Conservation (phyloP, 2,113 vertebrate species). For the Tichodroma muraria region DNA sequence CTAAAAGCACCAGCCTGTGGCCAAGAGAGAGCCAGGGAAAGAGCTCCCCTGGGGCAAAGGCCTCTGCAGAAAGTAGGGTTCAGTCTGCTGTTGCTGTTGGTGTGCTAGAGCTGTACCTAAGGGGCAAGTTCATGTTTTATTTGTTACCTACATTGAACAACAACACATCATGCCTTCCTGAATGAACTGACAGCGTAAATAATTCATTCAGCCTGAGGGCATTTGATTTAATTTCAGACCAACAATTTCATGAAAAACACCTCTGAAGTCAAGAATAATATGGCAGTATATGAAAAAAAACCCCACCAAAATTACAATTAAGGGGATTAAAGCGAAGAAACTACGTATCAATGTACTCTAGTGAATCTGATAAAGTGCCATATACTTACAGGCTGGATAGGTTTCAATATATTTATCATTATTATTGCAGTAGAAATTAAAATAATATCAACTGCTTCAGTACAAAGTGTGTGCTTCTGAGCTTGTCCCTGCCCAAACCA, state of each 20-base stretch:
- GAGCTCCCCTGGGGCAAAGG: not conserved
- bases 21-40: accelerated
- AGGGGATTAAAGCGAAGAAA: not conserved
- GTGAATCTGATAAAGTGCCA: not conserved
- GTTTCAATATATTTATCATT: not conserved
- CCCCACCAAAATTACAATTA: not conserved
- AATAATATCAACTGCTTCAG: not conserved
- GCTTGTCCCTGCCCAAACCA: not conserved
- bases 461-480: not conserved
- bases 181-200: not conserved
- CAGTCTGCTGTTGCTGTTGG: not conserved
- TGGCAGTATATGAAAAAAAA: not conserved
- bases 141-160: not conserved
- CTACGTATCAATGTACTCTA: not conserved
- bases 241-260: not conserved
- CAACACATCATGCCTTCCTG: not conserved
- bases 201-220: not conserved
- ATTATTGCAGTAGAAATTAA: not conserved
- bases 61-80: not conserved
- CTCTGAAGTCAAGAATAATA: not conserved
- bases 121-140: not conserved
- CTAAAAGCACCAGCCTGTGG: not conserved
- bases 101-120: not conserved
- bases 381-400: not conserved
- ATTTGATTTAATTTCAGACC: not conserved